Base-by-base conservation (phyloP, 2,888 invertebrate species). In the Exephanes ischioxanthus region DNA sequence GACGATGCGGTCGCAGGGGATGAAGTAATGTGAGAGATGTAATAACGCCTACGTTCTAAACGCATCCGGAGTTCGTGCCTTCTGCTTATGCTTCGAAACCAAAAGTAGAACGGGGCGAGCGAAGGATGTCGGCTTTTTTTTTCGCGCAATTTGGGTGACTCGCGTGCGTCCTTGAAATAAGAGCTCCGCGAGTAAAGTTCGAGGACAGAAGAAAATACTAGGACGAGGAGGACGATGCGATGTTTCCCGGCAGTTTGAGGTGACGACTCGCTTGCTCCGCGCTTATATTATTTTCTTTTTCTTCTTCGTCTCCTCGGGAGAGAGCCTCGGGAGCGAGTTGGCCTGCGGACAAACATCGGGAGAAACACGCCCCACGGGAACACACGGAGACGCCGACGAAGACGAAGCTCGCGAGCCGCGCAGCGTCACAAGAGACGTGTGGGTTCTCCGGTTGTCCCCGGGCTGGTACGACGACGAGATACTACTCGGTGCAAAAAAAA, bases 331-430 rank as follows among this genome's bases (percentile, higher is more conserved):
- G 53, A 30, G 63, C 82, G 77, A 70, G 55, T 45, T 75, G 41
- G 72, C 48, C 41, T 66, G 80, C 75, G 68, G 77, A 83, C 87
- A 86, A 86, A 84, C 86, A 87, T 83, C 87, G 86, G 71, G 83
- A 84, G 87, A 83, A 85, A 86, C 87, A 86, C 84, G 86, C 86
- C 84, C 87, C 87, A 84, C 84, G 86, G 87, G 86, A 86, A 78
- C 80, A 55, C 80, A 51, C 73, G 70, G 77, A 63, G 72, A 80
- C 19, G 78, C 84, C 73, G 78, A 83, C 66, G 66, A 72, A 55
- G 67, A 71, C 67, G 73, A 82, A 76, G 37, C 53, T 53, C 66
- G 45, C 61, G 72, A 73, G 71, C 67, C 48, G 45, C 45, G 63
- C 53, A 63, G 41, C 61, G 78, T 72, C 80, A 77, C 78, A 55